Evolutionary conservation across 2,113 vertebrate species (phyloP).

Genomic region (Gallinago undulata): DNA sequence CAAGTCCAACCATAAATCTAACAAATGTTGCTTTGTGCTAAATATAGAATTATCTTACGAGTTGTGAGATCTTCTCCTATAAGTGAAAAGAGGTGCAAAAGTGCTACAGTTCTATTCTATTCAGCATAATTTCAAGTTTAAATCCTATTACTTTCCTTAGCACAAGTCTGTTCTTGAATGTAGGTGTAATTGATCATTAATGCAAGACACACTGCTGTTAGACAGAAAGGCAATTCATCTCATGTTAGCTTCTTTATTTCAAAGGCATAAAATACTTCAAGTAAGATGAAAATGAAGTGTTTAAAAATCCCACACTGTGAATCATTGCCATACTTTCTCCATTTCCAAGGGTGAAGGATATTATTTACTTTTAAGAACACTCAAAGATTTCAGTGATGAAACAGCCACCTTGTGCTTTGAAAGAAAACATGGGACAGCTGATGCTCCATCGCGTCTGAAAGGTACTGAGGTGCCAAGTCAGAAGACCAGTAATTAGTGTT

Average conservation of each 20-base stretch:
- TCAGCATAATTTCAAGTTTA: slow-evolving; percentile 25
- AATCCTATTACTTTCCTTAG: slow-evolving; percentile 16
- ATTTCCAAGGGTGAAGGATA: slow-evolving; percentile 32
- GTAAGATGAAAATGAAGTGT: slow-evolving; percentile 36
- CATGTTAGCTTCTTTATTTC: slow-evolving; percentile 27
- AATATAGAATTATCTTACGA: background rate
- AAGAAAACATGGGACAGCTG: background rate
- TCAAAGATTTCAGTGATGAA: slow-evolving; percentile 52
- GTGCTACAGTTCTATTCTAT: background rate
- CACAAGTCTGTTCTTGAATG: background rate
- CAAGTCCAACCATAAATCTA: background rate
- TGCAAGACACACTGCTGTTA: slow-evolving; percentile 14
- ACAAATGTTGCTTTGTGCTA: background rate
- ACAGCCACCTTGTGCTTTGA: slow-evolving; percentile 17
- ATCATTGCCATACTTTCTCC: slow-evolving; percentile 32
- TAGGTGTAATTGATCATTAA: slow-evolving; percentile 51
- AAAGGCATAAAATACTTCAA: slow-evolving; percentile 37
- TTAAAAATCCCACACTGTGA: slow-evolving; percentile 41
- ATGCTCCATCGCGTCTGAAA: background rate
- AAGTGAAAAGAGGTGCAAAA: background rate
- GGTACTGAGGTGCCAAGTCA: background rate
- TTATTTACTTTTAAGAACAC: slow-evolving; percentile 62
- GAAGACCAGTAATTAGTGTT: background rate
- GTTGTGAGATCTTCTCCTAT: background rate
- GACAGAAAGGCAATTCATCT: slow-evolving; percentile 5